phyloP scores from a whole-genome alignment of 2,797 vertebrate genomes.

The Potorous gilbertii region DNA sequence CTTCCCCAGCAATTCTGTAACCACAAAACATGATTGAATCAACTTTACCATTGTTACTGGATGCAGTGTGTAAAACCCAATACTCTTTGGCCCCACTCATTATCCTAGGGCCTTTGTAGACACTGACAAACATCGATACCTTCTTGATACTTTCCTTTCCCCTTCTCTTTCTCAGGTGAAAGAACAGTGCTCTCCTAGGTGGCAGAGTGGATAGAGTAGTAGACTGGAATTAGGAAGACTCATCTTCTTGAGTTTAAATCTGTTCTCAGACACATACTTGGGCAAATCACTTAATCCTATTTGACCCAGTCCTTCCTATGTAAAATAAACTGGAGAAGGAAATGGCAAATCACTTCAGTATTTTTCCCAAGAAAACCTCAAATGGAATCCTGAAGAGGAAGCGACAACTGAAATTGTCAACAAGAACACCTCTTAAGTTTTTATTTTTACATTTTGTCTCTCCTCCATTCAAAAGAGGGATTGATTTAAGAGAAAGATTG shows the following conservation, averaged over 20 bases:
- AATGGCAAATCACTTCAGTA: not conserved
- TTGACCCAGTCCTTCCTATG: not conserved
- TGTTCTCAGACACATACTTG: not conserved
- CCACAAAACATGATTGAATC: not conserved
- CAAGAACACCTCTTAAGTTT: not conserved
- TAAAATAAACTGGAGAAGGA: not conserved
- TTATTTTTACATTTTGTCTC: not conserved
- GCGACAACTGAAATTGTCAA: not conserved
- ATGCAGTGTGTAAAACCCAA: not conserved
- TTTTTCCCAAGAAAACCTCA: not conserved
- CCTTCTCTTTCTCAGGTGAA: not conserved
- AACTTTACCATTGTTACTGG: not conserved
- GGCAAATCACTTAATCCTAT: not conserved
- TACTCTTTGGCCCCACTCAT: not conserved
- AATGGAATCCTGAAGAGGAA: not conserved
- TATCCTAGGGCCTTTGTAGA: not conserved
- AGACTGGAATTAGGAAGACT: not conserved
- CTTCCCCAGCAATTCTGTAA: not conserved
- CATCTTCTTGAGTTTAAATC: not conserved
- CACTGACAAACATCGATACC: not conserved
- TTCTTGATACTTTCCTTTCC: not conserved
- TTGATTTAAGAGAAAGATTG: not conserved
- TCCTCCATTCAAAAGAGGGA: not conserved
- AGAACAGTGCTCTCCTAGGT: not conserved
- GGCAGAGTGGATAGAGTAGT: not conserved